Evolutionary conservation across 1,140 invertebrate species (phyloP).

Genomic region (Portunus trituberculatus): DNA sequence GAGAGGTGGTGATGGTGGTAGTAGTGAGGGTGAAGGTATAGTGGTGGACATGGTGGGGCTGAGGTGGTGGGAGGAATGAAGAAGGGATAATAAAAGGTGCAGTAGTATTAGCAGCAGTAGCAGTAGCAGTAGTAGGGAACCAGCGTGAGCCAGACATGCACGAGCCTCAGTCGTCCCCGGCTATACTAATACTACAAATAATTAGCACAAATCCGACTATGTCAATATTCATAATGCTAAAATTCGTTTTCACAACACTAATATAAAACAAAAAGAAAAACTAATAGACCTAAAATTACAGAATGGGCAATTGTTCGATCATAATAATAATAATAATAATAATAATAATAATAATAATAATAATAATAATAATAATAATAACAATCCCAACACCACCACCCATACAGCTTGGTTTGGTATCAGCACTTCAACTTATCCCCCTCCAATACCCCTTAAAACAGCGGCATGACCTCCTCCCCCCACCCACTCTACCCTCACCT

Average conservation of each 20-base stretch:
- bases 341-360: conserved; percentile 15
- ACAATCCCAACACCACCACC: no score
- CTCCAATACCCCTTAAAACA: neutral
- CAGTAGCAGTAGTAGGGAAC: neutral
- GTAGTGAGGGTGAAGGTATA: neutral
- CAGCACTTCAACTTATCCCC: neutral
- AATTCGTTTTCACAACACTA: neutral
- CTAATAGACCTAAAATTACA: no score
- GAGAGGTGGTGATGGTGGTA: neutral
- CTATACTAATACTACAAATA: no score
- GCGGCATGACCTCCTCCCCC: neutral
- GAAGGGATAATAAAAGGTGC: neutral
- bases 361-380: neutral
- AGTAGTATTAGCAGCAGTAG: no score
- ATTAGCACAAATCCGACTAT: no score
- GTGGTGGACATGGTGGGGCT: neutral
- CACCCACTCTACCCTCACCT: neutral
- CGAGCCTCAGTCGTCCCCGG: neutral
- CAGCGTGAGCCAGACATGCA: neutral
- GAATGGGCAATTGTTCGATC: no score
- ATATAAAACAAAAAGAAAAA: neutral
- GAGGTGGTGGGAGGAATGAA: neutral
- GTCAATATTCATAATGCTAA: neutral
- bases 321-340: conserved; percentile 14
- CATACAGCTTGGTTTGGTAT: neutral